Base-by-base conservation (phyloP, 2,113 vertebrate species). In the Epinephelus moara region DNA sequence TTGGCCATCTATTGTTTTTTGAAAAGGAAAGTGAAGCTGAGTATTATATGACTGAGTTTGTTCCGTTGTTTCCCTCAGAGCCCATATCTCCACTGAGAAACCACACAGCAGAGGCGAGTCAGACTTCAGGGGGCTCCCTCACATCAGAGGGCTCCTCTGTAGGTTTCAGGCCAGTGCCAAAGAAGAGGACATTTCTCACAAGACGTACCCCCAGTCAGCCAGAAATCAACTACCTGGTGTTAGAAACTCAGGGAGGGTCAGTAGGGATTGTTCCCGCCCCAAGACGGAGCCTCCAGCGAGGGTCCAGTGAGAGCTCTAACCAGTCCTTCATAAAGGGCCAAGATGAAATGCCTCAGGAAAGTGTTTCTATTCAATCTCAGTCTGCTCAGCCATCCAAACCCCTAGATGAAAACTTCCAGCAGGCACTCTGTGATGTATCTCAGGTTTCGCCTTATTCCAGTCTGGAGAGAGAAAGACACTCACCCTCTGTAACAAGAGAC, bases 111-210 rank as follows among this genome's bases (percentile, higher is more conserved):
- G 78, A 85, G 56, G 87, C 74, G 82, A 77, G 91, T 82, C 78
- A 82, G 82, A 96, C 90, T 37, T 81, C 84, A 57, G 90, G 83
- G n/a, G 77, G 76, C 42, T 72, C 70, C 25, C 27, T 89, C 66
- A 91, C 82, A 6, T 90, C 93, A 23, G 92, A 91, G 21, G 87
- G 90, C 25, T 91, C 80, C 53, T 69, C 78, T 33, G 15, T 63
- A 10, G 70, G 82, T 47, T 94, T 95, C 64, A 93, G 83, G 70
- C 97, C 98, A 6, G 85, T 99, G 72, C 98, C 98, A 12, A 98
- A 96, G 95, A 96, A 96, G 63, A 96, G 98, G 91, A 99, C 95
- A 37, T 91, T 97, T 60, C 59, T 96, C 62, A 93, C 88, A 6
- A 96, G 92, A 90, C 78, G 13, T 6, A 60, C 27, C 83, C 84